Conservation (phyloP, 2,888 invertebrate species). For the Orthosia gracilis region DNA sequence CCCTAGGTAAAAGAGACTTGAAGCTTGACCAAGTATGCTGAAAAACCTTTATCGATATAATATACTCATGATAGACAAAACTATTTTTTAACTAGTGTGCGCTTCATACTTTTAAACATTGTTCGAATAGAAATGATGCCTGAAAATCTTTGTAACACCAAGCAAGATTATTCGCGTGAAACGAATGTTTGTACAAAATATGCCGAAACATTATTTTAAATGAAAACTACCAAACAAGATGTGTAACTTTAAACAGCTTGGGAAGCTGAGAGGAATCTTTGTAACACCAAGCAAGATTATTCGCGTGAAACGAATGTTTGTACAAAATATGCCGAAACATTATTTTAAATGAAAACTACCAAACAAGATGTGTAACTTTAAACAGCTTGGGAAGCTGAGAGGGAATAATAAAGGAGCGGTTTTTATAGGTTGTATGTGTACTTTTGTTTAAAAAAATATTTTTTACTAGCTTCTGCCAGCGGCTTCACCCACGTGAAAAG, state of each 20-base stretch:
- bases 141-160: background rate
- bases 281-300: background rate
- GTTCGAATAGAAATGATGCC: background rate
- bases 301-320: conserved; percentile 7
- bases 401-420: conserved; percentile 20
- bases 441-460: no score
- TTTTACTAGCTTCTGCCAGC: no score
- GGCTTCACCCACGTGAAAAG: no score
- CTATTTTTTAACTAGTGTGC: background rate
- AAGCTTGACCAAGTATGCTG: background rate
- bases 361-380: conserved; percentile 11
- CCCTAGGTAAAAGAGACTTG: no score
- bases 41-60: background rate
- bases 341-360: conserved; percentile 18
- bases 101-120: background rate
- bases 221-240: conserved; percentile 15
- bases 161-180: conserved; percentile 2
- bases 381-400: background rate
- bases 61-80: background rate
- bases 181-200: conserved; percentile 12
- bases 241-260: background rate
- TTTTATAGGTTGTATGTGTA: background rate
- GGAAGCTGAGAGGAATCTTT: no score
- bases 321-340: conserved; percentile 2
- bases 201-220: conserved; percentile 4